These are phyloP conservation scores for Petrocephalus schoutedeni DNA, from an alignment of 2,797 vertebrate species.

Conservation along the genomic window DNA sequence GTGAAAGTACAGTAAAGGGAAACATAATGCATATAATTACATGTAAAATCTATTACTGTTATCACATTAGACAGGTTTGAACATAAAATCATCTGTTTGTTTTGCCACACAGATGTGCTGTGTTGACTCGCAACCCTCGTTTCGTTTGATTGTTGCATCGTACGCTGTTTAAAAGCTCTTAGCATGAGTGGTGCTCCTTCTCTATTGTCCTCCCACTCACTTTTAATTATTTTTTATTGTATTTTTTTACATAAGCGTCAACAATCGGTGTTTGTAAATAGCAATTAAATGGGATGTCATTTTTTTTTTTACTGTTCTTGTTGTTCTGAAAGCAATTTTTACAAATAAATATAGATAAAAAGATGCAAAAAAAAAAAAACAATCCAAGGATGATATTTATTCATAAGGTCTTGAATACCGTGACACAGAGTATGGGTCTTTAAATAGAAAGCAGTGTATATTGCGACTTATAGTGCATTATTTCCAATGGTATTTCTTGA, in stretches of 20 bases:
- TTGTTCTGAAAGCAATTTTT: neutral
- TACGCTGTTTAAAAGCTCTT: neutral
- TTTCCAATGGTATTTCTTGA: slow-evolving; percentile 20
- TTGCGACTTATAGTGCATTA: slow-evolving; percentile 9
- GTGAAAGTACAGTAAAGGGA: slow-evolving; percentile 9
- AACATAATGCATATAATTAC: neutral
- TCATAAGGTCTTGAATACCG: slow-evolving; percentile 18
- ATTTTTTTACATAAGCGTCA: neutral
- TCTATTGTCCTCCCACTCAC: neutral
- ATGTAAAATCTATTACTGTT: neutral
- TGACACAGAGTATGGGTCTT: neutral
- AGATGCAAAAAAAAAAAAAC: neutral
- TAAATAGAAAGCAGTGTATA: neutral
- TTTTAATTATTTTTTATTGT: neutral
- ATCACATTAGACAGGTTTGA: neutral
- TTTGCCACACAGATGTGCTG: neutral
- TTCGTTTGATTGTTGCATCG: neutral
- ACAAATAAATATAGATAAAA: slow-evolving; percentile 14
- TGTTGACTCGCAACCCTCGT: neutral
- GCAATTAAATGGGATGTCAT: neutral
- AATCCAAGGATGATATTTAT: slow-evolving; percentile 11
- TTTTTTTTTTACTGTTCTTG: neutral
- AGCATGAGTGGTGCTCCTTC: neutral
- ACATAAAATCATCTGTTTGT: neutral
- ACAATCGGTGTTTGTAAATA: slow-evolving; percentile 8